Evolutionary conservation across 2,888 invertebrate genomes (phyloP).

Genomic region (Orchesella flavescens): DNA sequence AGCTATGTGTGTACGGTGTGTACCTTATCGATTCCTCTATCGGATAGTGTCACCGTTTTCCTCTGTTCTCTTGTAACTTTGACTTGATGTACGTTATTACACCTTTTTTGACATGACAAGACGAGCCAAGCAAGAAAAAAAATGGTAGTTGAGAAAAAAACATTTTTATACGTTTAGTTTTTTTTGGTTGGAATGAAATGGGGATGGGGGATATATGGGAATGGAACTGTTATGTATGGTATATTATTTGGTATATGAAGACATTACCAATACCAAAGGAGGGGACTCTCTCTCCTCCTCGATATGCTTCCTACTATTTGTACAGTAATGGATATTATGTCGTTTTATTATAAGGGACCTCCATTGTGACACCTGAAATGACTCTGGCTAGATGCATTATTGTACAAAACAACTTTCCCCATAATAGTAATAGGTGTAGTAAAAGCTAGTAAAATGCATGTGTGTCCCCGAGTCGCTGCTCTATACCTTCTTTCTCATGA

Average conservation of each 20-base stretch:
- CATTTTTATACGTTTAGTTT: constrained; percentile 7
- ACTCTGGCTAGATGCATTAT: constrained; percentile 3
- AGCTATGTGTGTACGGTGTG: background rate
- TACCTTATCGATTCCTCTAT: background rate
- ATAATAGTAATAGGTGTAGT: constrained; percentile 10
- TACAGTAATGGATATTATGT: constrained; percentile 18
- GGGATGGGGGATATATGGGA: too few relatives aligned
- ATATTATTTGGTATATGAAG: constrained; percentile 18
- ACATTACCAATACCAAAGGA: background rate
- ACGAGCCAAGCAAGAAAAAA: background rate
- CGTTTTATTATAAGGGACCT: background rate
- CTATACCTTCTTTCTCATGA: background rate
- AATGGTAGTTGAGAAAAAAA: background rate
- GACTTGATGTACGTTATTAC: constrained; percentile 1
- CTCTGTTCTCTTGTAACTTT: background rate
- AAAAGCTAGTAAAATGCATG: too few relatives aligned
- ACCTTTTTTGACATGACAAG: constrained; percentile 3
- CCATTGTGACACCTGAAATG: constrained; percentile 54
- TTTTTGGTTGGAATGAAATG: constrained; percentile 18
- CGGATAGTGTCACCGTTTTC: background rate
- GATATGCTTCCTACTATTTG: background rate
- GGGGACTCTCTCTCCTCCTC: too few relatives aligned
- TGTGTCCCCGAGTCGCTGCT: too few relatives aligned
- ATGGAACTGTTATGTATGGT: too few relatives aligned
- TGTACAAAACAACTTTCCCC: constrained; percentile 24